These are phyloP conservation scores for Solea senegalensis DNA, from an alignment of 2,113 vertebrate species.

Conservation along the genomic window DNA sequence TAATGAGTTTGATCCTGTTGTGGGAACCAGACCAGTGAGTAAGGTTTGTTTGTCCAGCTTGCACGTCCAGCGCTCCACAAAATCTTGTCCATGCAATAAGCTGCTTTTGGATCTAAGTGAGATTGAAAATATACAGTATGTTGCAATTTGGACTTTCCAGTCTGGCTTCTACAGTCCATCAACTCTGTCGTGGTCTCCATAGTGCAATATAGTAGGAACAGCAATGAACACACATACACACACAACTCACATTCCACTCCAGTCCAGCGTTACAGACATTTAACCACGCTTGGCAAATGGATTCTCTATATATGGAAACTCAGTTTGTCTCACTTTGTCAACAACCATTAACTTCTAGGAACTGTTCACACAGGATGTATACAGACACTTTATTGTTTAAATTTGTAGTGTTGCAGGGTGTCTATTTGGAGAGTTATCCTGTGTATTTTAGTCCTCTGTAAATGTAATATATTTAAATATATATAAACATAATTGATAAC, in stretches of 20 bases:
- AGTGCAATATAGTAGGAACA: constrained; percentile 30
- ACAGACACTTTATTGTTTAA: neutral
- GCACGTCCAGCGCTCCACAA: constrained; percentile 28
- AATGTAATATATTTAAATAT: neutral
- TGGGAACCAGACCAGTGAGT: constrained; percentile 49
- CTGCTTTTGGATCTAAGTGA: constrained; percentile 40
- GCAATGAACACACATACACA: constrained; percentile 18
- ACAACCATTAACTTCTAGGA: neutral
- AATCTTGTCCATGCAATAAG: constrained; percentile 19
- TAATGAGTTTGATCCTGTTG: constrained; percentile 32
- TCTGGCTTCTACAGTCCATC: constrained; percentile 28
- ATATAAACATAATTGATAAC: neutral
- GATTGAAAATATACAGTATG: constrained; percentile 42
- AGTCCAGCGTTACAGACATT: neutral
- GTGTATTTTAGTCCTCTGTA: neutral
- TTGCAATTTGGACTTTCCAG: constrained; percentile 42
- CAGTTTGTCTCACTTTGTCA: constrained; percentile 32
- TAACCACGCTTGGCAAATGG: constrained; percentile 13
- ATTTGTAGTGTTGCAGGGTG: neutral
- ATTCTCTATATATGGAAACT: constrained; percentile 33
- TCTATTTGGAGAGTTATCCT: neutral
- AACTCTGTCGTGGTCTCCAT: constrained; percentile 26
- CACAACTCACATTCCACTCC: constrained; percentile 45
- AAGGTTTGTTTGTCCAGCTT: constrained; percentile 30
- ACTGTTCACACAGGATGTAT: neutral